Conservation (phyloP, 2,797 vertebrate genomes). For the Halcyon leucocephala region DNA sequence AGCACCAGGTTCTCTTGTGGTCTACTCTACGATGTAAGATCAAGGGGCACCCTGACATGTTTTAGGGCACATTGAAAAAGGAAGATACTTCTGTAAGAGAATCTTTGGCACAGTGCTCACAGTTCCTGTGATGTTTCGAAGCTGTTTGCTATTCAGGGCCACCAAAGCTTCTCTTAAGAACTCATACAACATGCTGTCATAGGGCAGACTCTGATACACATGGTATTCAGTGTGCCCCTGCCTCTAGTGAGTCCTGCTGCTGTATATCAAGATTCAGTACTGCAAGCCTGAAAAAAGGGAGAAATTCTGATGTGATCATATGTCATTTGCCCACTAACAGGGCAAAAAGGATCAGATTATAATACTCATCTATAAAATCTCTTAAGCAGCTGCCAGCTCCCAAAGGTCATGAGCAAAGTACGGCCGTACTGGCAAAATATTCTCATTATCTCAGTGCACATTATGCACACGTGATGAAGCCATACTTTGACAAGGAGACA, state of each 20-base stretch:
- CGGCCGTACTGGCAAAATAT: neutral
- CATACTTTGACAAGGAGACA: neutral
- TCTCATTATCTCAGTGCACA: neutral
- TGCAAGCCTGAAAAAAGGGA: neutral
- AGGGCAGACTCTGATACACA: neutral
- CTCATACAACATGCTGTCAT: neutral
- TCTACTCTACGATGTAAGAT: neutral
- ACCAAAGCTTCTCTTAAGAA: neutral
- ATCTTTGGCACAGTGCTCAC: neutral
- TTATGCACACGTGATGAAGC: neutral
- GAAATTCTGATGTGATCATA: neutral
- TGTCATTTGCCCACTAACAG: neutral
- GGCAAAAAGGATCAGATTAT: conserved; percentile 7
- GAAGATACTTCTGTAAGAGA: neutral
- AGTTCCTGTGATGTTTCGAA: neutral
- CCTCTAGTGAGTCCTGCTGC: neutral
- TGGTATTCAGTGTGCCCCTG: accelerated
- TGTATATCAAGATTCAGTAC: neutral
- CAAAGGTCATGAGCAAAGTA: neutral
- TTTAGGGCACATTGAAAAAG: neutral
- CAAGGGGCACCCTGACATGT: neutral
- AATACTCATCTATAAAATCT: neutral
- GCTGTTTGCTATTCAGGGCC: neutral
- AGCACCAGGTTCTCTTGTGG: neutral
- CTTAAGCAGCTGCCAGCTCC: neutral